A percentile compares a stretch with the other conserved stretches of the same genome.
phyloP scores from a whole-genome alignment of 2,113 vertebrate species.

The Strix uralensis region DNA sequence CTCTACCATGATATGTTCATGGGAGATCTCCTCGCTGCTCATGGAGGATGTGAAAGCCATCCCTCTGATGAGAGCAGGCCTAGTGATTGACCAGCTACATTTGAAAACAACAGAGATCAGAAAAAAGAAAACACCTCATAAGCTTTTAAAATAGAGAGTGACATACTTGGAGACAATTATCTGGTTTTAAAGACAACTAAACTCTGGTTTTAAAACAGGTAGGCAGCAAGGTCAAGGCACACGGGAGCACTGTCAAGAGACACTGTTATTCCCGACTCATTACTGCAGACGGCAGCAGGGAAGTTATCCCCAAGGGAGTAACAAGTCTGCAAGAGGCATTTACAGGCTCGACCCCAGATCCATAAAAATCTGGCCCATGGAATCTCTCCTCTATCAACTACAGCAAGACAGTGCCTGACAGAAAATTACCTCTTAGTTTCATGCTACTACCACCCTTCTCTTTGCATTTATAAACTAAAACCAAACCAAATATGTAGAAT shows the following conservation, averaged over 20 bases:
- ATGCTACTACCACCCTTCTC: not conserved
- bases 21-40: constrained; percentile 89
- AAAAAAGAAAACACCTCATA: not conserved
- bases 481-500: not conserved
- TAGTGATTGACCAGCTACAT: constrained; percentile 71
- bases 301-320: not conserved
- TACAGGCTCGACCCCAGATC: not conserved
- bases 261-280: not conserved
- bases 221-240: not conserved
- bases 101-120: not conserved
- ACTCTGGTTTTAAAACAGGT: not conserved
- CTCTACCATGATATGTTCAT: constrained; percentile 82
- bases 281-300: not conserved
- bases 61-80: constrained; percentile 70
- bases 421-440: not conserved
- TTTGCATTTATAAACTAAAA: not conserved
- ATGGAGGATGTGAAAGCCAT: constrained; percentile 79
- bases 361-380: not conserved
- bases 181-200: not conserved
- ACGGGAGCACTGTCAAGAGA: not conserved
- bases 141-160: not conserved
- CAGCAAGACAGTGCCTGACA: not conserved
- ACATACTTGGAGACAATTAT: accelerated
- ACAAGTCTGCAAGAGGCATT: not conserved
- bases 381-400: not conserved